These are phyloP conservation scores for Drosophila eohydei DNA, from an alignment of 2,888 invertebrate species.

Conservation along the genomic window DNA sequence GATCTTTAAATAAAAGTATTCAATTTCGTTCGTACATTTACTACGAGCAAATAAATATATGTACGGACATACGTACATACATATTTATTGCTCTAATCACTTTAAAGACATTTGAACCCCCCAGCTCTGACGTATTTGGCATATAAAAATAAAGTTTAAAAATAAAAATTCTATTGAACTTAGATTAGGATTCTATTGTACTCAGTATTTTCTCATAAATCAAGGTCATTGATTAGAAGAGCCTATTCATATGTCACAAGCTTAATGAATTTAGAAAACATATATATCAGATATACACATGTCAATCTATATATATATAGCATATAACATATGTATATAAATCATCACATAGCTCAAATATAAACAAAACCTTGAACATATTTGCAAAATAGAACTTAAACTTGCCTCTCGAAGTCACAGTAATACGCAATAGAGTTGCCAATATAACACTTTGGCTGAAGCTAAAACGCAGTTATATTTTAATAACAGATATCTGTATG, in stretches of 20 bases:
- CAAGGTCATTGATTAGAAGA: conserved; percentile 58
- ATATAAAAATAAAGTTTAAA: conserved; percentile 30
- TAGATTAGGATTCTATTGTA: conserved; percentile 41
- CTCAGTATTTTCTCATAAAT: conserved; percentile 22
- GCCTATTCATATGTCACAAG: conserved; percentile 13
- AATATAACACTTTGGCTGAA: conserved; percentile 20
- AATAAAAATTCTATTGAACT: conserved; percentile 32
- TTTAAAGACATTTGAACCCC: conserved; percentile 25
- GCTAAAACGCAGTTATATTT: not conserved
- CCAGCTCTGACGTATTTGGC: conserved; percentile 38
- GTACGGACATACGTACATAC: not conserved
- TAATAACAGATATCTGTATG: not conserved
- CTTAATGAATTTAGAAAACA: not conserved
- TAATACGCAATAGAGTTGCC: conserved; percentile 43
- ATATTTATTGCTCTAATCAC: conserved; percentile 39
- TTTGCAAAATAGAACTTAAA: conserved; percentile 40
- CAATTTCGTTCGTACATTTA: not conserved
- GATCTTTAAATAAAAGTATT: conserved; percentile 10
- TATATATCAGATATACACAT: not conserved
- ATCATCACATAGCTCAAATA: not conserved
- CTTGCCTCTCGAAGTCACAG: conserved; percentile 46
- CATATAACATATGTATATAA: not conserved
- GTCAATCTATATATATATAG: too few relatives aligned
- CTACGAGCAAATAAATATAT: conserved; percentile 12
- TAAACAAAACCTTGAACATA: conserved; percentile 36